Evolutionary conservation across 2,888 invertebrate species (phyloP).

Genomic region (Kryphioiulus occultus): DNA sequence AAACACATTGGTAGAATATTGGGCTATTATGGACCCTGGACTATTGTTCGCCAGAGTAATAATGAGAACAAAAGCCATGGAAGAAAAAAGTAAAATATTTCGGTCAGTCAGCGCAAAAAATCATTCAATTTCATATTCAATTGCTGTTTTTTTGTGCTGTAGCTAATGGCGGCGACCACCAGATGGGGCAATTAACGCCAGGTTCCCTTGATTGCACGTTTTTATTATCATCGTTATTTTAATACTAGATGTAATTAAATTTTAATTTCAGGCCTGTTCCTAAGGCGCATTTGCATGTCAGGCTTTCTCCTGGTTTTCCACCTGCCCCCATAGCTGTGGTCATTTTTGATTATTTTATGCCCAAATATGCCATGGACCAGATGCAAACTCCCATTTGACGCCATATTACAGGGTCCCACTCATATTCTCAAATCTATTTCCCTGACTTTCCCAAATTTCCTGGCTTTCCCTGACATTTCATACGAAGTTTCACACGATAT

Average conservation of each 20-base stretch:
- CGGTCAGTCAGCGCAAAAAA: neutral
- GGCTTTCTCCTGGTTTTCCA: neutral
- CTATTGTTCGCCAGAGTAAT: neutral
- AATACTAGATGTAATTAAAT: neutral
- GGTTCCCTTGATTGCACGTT: neutral
- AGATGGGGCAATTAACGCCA: neutral
- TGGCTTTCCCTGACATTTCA: too few species aligned
- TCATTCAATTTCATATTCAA: constrained; percentile 10
- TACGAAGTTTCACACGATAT: too few species aligned
- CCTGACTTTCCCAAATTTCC: too few species aligned
- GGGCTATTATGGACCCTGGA: constrained; percentile 3
- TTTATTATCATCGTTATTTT: neutral
- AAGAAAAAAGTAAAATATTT: neutral
- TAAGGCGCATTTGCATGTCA: too few species aligned
- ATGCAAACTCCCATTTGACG: too few species aligned
- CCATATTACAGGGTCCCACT: too few species aligned
- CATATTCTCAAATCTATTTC: too few species aligned
- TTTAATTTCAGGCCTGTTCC: too few species aligned
- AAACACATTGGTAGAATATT: neutral
- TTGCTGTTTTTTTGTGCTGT: neutral
- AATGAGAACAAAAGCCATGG: neutral
- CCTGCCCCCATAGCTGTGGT: neutral
- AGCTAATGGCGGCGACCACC: neutral
- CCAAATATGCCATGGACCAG: too few species aligned
- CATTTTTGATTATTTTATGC: too few species aligned